Percentiles rank a stretch among this genome's conserved stretches.
Conservation (phyloP, 2,888 invertebrate genomes). For the Spodoptera exigua region DNA sequence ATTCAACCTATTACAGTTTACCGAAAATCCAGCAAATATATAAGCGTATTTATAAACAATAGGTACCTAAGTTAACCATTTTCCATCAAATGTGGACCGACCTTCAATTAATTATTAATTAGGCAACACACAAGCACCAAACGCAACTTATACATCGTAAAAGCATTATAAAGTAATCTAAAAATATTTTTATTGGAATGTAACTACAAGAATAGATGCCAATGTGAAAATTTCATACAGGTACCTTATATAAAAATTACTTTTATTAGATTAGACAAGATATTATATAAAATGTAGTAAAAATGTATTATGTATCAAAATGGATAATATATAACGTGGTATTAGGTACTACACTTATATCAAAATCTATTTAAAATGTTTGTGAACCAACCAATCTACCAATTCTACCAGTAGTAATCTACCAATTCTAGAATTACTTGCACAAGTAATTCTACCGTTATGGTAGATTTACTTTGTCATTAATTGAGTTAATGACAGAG, state of each 20-base stretch:
- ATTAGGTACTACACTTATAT: conserved; percentile 1
- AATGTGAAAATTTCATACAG: conserved; percentile 40
- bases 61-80: too few species aligned
- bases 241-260: conserved; percentile 14
- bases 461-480: too few species aligned
- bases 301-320: conserved; percentile 30
- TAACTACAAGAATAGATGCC: conserved; percentile 58
- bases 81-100: too few species aligned
- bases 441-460: too few species aligned
- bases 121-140: conserved; percentile 60
- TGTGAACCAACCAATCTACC: too few species aligned
- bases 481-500: too few species aligned
- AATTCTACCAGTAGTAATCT: too few species aligned
- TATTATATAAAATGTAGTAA: conserved; percentile 14
- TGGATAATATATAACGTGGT: conserved; percentile 9
- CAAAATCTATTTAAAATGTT: too few species aligned
- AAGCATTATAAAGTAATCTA: conserved; percentile 59
- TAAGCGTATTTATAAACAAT: too few species aligned
- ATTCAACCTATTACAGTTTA: too few species aligned
- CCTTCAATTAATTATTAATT: conserved; percentile 12
- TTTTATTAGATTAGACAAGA: conserved; percentile 17
- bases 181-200: conserved; percentile 73
- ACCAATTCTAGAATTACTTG: too few species aligned
- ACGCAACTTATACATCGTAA: conserved; percentile 44
- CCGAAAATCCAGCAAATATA: too few species aligned